Conservation (phyloP, 2,797 vertebrate genomes). For the Antrozous pallidus region DNA sequence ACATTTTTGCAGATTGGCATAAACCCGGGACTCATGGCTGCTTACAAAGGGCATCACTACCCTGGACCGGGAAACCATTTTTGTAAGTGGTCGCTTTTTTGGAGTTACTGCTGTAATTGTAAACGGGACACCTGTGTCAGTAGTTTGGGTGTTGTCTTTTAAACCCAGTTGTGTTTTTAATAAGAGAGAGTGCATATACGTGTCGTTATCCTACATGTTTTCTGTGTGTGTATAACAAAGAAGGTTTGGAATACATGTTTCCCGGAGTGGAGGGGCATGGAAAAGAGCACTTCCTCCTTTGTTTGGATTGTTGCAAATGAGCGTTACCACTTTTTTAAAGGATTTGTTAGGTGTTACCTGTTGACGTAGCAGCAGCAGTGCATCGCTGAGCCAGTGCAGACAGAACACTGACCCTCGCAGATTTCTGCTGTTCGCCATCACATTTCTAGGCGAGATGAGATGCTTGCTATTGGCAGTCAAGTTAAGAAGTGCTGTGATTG, state of each 20-base stretch:
- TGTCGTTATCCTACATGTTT: background rate
- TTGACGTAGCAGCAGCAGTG: background rate
- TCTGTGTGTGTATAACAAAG: background rate
- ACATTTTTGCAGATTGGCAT: constrained; percentile 92
- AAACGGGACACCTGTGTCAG: background rate
- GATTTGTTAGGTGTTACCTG: background rate
- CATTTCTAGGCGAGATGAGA: background rate
- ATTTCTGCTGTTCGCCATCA: background rate
- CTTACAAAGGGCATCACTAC: constrained; percentile 97
- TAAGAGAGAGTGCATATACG: background rate
- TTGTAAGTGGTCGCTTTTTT: constrained; percentile 86
- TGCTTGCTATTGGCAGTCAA: background rate
- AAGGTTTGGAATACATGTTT: background rate
- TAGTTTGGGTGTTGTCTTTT: background rate
- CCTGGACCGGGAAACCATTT: constrained; percentile 99
- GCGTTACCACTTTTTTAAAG: background rate
- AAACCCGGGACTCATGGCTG: constrained; percentile 98
- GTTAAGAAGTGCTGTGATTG: background rate
- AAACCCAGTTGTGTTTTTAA: background rate
- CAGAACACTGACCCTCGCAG: background rate
- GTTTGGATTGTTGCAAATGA: background rate
- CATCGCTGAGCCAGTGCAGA: background rate
- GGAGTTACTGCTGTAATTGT: background rate
- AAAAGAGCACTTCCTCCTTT: background rate
- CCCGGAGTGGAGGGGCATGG: background rate